A percentile compares a stretch with the other conserved stretches of the same genome.
Evolutionary conservation across 2,797 vertebrate genomes (phyloP).

Genomic region (Semotilus atromaculatus): DNA sequence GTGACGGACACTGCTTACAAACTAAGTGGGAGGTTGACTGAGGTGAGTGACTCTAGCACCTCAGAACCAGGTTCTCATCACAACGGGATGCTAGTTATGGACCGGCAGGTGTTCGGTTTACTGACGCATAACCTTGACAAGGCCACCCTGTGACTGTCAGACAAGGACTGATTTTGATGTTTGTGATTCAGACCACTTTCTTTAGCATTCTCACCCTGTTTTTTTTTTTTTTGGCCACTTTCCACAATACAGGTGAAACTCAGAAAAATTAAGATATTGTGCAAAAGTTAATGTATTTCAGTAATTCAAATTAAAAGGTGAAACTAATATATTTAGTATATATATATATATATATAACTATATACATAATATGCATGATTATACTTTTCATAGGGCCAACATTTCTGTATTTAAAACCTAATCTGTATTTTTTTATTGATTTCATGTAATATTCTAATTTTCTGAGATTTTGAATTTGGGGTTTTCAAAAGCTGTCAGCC

Average conservation of each 20-base stretch:
- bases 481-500: too few relatives aligned
- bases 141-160: constrained; percentile 63
- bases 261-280: too few relatives aligned
- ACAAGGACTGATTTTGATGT: constrained; percentile 54
- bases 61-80: neutral
- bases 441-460: too few relatives aligned
- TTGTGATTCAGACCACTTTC: constrained; percentile 40
- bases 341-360: too few relatives aligned
- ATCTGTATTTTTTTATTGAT: too few relatives aligned
- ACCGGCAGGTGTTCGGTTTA: constrained; percentile 73
- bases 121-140: constrained; percentile 68
- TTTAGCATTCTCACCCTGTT: constrained; percentile 43
- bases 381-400: too few relatives aligned
- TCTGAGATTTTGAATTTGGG: too few relatives aligned
- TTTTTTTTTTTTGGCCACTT: neutral
- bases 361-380: too few relatives aligned
- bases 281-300: too few relatives aligned
- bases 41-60: constrained; percentile 11
- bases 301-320: too few relatives aligned
- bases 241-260: neutral
- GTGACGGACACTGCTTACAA: constrained; percentile 8
- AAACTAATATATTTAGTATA: too few relatives aligned
- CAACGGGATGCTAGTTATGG: constrained; percentile 69
- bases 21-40: constrained; percentile 27
- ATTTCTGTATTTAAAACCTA: too few relatives aligned